phyloP scores from a whole-genome alignment of 2,888 invertebrate genomes.

The Frankliniella fusca region DNA sequence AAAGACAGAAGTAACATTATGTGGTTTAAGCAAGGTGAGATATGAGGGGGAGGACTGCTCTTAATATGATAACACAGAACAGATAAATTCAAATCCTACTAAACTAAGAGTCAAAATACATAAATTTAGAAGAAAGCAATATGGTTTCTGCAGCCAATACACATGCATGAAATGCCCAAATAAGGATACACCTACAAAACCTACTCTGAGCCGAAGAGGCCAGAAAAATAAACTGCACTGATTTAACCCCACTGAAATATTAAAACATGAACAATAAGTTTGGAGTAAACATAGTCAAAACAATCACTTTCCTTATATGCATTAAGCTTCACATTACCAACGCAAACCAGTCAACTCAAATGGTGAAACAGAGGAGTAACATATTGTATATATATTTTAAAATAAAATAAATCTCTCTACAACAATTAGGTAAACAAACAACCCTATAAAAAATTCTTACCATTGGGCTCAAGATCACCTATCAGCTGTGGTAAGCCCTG shows the following conservation, averaged over 20 bases:
- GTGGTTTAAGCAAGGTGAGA: no score
- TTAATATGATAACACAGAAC: no score
- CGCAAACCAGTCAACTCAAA: not conserved
- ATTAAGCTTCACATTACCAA: not conserved
- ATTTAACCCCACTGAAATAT: not conserved
- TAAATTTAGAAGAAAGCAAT: no score
- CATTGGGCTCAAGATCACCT: not conserved
- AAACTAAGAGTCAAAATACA: no score
- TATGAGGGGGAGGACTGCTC: no score
- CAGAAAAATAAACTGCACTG: no score
- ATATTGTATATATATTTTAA: constrained; percentile 18
- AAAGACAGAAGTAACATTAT: no score
- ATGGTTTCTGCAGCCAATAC: no score
- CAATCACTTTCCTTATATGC: not conserved
- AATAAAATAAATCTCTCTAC: constrained; percentile 27
- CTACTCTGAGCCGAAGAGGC: no score
- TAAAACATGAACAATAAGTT: not conserved
- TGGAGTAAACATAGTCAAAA: not conserved
- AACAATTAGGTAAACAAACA: constrained; percentile 22
- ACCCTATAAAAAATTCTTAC: constrained; percentile 17
- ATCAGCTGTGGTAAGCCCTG: constrained; percentile 3
- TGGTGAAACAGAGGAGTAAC: constrained; percentile 9
- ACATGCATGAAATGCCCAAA: no score
- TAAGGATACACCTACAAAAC: no score
- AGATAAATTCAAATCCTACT: no score